These are phyloP conservation scores for Lycia hirtaria DNA, from an alignment of 2,888 invertebrate genomes.

Conservation along the genomic window DNA sequence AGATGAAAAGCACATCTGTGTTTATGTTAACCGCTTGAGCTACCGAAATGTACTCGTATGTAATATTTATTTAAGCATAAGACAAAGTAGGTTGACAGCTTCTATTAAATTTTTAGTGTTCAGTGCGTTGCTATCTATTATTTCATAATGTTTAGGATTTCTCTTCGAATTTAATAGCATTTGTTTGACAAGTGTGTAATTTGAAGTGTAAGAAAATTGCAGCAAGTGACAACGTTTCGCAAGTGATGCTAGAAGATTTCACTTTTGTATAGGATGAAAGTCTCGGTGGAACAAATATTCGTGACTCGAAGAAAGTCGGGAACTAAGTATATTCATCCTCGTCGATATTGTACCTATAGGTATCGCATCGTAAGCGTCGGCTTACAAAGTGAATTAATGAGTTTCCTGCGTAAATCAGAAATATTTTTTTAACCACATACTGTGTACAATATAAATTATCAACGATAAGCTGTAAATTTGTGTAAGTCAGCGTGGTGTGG, in stretches of 20 bases:
- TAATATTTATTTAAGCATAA: conserved; percentile 16
- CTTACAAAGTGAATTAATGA: too few relatives aligned
- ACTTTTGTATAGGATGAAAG: conserved; percentile 17
- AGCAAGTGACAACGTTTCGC: conserved; percentile 18
- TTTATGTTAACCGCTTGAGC: conserved; percentile 23
- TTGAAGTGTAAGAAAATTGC: conserved; percentile 19
- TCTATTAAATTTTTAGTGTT: conserved; percentile 12
- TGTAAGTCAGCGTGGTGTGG: neutral
- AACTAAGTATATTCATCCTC: too few relatives aligned
- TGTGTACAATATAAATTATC: too few relatives aligned
- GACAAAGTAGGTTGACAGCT: conserved; percentile 14
- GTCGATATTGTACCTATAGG: too few relatives aligned
- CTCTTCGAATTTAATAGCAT: conserved; percentile 3
- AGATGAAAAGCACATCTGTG: conserved; percentile 32
- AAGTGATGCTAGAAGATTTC: conserved; percentile 21
- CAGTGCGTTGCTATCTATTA: conserved; percentile 5
- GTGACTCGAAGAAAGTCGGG: conserved; percentile 18
- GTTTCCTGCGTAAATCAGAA: too few relatives aligned
- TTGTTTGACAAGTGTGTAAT: conserved; percentile 12
- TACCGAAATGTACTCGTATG: conserved; percentile 13
- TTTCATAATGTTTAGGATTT: conserved; percentile 6
- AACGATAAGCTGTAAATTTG: too few relatives aligned
- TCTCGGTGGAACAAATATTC: conserved; percentile 15
- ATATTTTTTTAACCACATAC: too few relatives aligned
- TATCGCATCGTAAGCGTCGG: too few relatives aligned